These are phyloP conservation scores for Zhuqinia jingwanae DNA, from an alignment of 2,888 invertebrate genomes.

Conservation along the genomic window DNA sequence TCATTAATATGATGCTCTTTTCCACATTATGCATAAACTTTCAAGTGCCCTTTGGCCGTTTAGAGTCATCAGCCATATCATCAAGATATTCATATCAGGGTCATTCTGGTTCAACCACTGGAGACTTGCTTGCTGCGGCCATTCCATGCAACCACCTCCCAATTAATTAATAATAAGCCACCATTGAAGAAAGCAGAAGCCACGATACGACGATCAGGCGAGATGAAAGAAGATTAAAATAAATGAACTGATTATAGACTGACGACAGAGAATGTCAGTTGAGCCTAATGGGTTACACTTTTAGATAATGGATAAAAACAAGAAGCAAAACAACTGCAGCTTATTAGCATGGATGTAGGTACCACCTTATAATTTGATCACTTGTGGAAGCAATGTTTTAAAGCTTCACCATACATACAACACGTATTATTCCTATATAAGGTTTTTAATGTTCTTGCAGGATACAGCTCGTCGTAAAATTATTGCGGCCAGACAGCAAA, in stretches of 20 bases:
- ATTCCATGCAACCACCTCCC: neutral
- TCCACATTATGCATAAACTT: too few relatives aligned
- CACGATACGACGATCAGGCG: neutral
- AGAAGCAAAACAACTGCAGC: neutral
- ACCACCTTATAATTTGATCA: neutral
- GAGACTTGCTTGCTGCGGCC: neutral
- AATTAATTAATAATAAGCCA: neutral
- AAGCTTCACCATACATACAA: neutral
- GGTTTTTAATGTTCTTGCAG: neutral
- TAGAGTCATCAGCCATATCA: conserved; percentile 25
- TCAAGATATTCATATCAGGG: conserved; percentile 50
- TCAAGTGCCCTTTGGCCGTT: conserved; percentile 61
- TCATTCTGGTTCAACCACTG: conserved; percentile 51
- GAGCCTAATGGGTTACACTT: conserved; percentile 24
- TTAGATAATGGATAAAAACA: conserved; percentile 15
- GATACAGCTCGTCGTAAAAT: conserved; percentile 2
- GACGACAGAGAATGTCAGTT: conserved; percentile 15
- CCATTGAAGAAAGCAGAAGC: neutral
- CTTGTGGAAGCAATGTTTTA: neutral
- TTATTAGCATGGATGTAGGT: too few relatives aligned
- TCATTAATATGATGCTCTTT: too few relatives aligned
- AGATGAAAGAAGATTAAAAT: conserved; percentile 39
- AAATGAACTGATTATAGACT: conserved; percentile 40
- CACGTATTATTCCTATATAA: neutral
- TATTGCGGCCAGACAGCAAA: conserved; percentile 18